Percentiles rank a stretch among this genome's conserved stretches.
These are phyloP conservation scores for Tenthredo livida DNA, from an alignment of 2,888 invertebrate species.

Conservation along the genomic window DNA sequence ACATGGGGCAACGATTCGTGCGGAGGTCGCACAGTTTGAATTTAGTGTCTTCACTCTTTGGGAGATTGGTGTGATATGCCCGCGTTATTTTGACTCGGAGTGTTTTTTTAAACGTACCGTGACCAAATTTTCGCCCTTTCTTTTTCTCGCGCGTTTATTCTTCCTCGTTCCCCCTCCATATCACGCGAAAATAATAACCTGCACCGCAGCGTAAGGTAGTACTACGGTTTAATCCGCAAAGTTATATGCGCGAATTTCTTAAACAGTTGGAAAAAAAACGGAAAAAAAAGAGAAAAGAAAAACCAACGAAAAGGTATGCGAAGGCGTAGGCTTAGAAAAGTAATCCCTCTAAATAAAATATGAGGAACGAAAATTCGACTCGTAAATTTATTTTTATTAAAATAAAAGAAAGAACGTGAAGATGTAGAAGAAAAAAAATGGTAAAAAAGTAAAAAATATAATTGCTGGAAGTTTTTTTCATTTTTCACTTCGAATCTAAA, in stretches of 20 bases:
- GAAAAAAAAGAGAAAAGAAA: too few species aligned
- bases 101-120: slow-evolving; percentile 8
- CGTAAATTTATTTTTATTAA: too few species aligned
- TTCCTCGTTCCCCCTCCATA: background rate
- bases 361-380: too few species aligned
- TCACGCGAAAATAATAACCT: background rate
- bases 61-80: background rate
- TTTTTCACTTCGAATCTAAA: background rate
- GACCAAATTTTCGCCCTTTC: background rate
- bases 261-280: too few species aligned
- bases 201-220: background rate
- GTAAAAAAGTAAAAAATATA: too few species aligned
- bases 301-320: too few species aligned
- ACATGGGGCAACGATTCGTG: background rate
- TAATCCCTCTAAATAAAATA: too few species aligned
- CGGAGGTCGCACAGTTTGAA: slow-evolving; percentile 1
- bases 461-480: background rate
- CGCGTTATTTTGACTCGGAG: background rate
- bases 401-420: too few species aligned
- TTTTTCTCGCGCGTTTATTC: background rate
- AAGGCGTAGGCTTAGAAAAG: too few species aligned
- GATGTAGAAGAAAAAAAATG: too few species aligned
- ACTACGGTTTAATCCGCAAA: background rate
- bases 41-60: background rate
- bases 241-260: too few species aligned